Percentiles rank a stretch among this genome's conserved stretches.
Evolutionary conservation across 1,140 invertebrate species (phyloP).

Genomic region (Nomia melanderi): DNA sequence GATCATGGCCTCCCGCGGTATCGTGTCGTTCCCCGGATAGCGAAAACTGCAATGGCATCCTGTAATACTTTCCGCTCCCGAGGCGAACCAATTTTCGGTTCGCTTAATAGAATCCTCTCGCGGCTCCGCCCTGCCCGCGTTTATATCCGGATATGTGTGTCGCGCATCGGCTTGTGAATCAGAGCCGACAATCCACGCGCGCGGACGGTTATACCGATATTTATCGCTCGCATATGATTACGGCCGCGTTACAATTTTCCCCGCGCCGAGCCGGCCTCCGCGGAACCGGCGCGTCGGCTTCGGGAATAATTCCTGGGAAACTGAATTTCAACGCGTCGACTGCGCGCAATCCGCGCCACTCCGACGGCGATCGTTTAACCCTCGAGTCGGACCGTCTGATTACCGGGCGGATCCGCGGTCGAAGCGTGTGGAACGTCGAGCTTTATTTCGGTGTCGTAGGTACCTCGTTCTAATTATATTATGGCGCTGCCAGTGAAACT

Average conservation of each 20-base stretch:
- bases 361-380: no score
- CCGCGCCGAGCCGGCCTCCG: no score
- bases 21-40: neutral
- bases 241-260: neutral
- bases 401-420: no score
- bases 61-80: conserved; percentile 42
- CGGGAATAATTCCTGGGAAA: neutral
- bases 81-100: conserved; percentile 40
- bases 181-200: conserved; percentile 12
- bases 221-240: conserved; percentile 37
- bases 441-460: no score
- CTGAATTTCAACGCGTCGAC: neutral
- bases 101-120: conserved; percentile 47
- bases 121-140: neutral
- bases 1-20: neutral
- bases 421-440: no score
- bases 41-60: conserved; percentile 30
- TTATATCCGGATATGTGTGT: conserved; percentile 32
- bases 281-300: no score
- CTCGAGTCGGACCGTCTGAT: no score
- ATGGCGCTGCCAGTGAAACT: no score
- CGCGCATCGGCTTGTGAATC: conserved; percentile 37
- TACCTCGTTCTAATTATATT: no score
- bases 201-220: conserved; percentile 34
- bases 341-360: no score